These are phyloP conservation scores for Acanthococcus lagerstroemiae DNA, from an alignment of 2,888 invertebrate genomes.

Conservation along the genomic window DNA sequence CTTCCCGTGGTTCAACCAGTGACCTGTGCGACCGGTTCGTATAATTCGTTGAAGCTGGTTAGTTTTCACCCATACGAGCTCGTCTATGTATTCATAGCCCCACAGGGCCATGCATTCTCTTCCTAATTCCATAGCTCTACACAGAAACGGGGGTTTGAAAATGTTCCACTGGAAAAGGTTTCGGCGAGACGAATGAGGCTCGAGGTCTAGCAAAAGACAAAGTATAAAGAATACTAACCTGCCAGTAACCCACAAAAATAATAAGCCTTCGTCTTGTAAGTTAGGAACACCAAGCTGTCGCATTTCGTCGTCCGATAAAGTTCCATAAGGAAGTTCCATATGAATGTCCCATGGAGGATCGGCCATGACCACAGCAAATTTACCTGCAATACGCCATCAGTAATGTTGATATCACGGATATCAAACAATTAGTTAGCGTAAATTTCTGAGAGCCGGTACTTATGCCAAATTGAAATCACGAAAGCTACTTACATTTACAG, in stretches of 20 bases:
- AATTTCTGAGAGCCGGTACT: no score
- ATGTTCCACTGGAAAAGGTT: no score
- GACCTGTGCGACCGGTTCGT: slow-evolving; percentile 90
- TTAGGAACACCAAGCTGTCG: slow-evolving; percentile 85
- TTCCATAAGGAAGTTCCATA: slow-evolving; percentile 97
- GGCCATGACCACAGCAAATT: slow-evolving; percentile 98
- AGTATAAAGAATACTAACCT: slow-evolving; percentile 45
- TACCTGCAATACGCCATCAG: no score
- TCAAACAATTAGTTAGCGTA: no score
- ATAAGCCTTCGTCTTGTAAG: slow-evolving; percentile 87
- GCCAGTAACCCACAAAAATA: slow-evolving; percentile 97
- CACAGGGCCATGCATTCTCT: slow-evolving; percentile 89
- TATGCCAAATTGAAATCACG: no score
- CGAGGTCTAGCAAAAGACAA: no score
- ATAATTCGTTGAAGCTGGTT: slow-evolving; percentile 96
- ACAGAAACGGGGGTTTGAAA: no score
- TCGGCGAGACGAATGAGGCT: not conserved
- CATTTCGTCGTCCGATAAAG: slow-evolving; percentile 99
- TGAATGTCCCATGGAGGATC: slow-evolving; percentile 99
- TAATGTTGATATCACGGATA: no score
- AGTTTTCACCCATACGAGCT: slow-evolving; percentile 98
- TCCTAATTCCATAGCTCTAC: slow-evolving; percentile 90
- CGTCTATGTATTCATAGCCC: slow-evolving; percentile 95
- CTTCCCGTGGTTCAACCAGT: slow-evolving; percentile 98
- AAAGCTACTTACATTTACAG: no score